A percentile compares a stretch with the other conserved stretches of the same genome.
phyloP scores from a whole-genome alignment of 2,888 invertebrate genomes.

The Onchidella celtica region DNA sequence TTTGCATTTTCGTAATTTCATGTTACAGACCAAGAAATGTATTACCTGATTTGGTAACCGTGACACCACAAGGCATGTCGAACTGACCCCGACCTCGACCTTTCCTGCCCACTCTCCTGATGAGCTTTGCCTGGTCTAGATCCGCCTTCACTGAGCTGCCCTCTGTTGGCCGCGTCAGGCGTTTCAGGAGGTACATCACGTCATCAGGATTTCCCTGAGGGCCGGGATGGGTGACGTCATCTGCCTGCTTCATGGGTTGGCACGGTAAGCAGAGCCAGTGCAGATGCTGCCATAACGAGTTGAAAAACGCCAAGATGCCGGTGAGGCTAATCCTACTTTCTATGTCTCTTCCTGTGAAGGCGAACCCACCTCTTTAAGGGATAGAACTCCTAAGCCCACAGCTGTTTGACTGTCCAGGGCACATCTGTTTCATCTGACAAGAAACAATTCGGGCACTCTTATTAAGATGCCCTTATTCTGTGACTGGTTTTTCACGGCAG shows the following conservation, averaged over 20 bases:
- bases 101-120: slow-evolving; percentile 68
- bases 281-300: background rate
- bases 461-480: too few relatives aligned
- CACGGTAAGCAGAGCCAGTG: background rate
- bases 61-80: slow-evolving; percentile 74
- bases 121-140: slow-evolving; percentile 64
- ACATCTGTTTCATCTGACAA: too few relatives aligned
- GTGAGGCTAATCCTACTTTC: too few relatives aligned
- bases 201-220: background rate
- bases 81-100: slow-evolving; percentile 73
- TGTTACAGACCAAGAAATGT: too few relatives aligned
- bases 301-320: too few relatives aligned
- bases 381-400: too few relatives aligned
- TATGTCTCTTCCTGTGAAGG: too few relatives aligned
- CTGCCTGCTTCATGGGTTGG: background rate
- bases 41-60: slow-evolving; percentile 72
- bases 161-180: slow-evolving; percentile 52
- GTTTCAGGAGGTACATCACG: slow-evolving; percentile 57
- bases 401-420: too few relatives aligned
- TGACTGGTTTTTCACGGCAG: too few relatives aligned
- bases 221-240: background rate
- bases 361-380: too few relatives aligned
- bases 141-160: slow-evolving; percentile 52
- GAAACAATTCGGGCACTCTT: too few relatives aligned
- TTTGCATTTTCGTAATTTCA: too few relatives aligned